Evolutionary conservation across 2,113 vertebrate genomes (phyloP), one percentile per base, ranked within the genome.

Genomic region (Cheilinus undulatus): DNA sequence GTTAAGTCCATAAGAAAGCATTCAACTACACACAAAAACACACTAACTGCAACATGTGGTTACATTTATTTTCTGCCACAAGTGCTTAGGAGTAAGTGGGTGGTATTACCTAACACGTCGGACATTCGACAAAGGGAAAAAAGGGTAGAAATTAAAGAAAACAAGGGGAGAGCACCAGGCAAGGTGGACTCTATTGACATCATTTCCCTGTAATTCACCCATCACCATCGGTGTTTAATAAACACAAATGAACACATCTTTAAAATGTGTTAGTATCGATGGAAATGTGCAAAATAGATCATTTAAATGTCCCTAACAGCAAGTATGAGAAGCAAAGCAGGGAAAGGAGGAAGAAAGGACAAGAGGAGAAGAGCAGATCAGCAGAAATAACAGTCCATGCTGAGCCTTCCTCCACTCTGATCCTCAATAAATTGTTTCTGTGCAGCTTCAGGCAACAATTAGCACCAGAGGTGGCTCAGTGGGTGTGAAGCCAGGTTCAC

Each of bases 41-140:
- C 51, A 30, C 27, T 23, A 6, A 27, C 26, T 34, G 42, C 59
- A 82, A 75, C 83, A 89, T 86, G 75, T 89, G 87, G 68, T 84
- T 86, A 72, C 66, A 80, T 80, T 87, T 89, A 85, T 69, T 83
- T 81, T 74, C 62, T 50, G 46, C 83, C 77, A 87, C 70, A 85
- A 80, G 64, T 76, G 69, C 80, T 87, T 79, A 82, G 66, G 85
- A 76, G 65, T 74, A 65, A 74, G 85, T 81, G 83, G 85, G 85
- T 86, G 83, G 80, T 78, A 84, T 89, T 87, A 80, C 69, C 78
- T 69, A 83, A 83, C 73, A 60, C 27, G 24, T 78, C 38, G 58
- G 68, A 66, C 77, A 77, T 77, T 78, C 30, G 38, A 69, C 74
- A 82, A 66, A 34, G 7, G 42, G 23, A 50, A 52, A 66, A 49